Conservation (phyloP, 2,797 vertebrate genomes). For the Dicrostonyx torquatus region DNA sequence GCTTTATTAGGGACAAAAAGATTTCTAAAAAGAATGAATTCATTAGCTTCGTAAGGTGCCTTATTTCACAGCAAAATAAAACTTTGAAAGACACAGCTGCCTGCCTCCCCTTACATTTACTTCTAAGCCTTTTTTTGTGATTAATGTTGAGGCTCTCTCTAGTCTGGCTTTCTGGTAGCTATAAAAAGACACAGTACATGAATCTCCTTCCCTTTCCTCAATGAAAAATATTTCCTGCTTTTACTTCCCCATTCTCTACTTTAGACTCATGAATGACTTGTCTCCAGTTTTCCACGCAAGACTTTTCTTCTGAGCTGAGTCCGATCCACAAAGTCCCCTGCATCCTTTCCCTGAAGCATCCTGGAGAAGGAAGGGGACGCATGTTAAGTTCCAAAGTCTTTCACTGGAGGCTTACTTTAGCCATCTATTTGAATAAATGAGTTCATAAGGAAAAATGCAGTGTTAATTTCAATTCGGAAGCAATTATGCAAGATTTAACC, state of each 20-base stretch:
- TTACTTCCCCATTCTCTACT: background rate
- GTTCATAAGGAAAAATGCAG: conserved; percentile 62
- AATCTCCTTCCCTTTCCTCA: background rate
- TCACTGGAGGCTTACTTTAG: background rate
- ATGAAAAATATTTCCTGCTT: background rate
- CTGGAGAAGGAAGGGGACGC: background rate
- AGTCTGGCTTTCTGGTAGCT: background rate
- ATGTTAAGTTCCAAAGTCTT: background rate
- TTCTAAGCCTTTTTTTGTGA: background rate
- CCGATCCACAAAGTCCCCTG: background rate
- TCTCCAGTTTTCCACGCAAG: background rate
- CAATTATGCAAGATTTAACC: conserved; percentile 64
- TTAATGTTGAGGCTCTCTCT: background rate
- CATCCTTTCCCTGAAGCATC: background rate
- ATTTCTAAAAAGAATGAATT: background rate
- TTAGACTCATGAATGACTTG: background rate
- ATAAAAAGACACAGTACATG: background rate
- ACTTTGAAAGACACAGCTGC: background rate
- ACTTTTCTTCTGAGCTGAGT: background rate
- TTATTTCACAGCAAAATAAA: background rate
- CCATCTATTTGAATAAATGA: conserved; percentile 26
- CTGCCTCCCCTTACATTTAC: background rate
- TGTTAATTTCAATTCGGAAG: conserved; percentile 67
- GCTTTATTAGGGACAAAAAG: conserved; percentile 43
- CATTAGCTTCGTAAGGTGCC: background rate